phyloP scores from a whole-genome alignment of 2,113 vertebrate species.

The Poeciliopsis prolifica region DNA sequence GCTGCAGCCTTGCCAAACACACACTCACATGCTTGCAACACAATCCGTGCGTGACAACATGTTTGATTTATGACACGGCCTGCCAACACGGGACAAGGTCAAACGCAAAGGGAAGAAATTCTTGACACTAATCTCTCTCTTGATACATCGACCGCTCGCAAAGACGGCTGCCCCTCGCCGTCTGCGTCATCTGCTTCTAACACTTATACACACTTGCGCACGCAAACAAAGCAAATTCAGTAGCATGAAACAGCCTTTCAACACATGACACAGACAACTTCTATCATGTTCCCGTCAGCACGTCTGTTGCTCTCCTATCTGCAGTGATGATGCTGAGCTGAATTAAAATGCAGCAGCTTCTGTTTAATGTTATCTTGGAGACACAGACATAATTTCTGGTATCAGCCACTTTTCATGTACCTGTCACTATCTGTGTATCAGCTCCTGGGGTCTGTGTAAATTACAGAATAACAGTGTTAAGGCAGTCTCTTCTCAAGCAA shows the following conservation, averaged over 20 bases:
- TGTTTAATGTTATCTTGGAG: constrained; percentile 48
- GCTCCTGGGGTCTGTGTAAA: constrained; percentile 39
- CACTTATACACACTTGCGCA: background rate
- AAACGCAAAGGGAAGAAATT: constrained; percentile 49
- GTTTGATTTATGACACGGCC: constrained; percentile 39
- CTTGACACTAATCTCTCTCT: constrained; percentile 56
- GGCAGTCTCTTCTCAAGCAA: constrained; percentile 11
- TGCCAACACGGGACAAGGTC: constrained; percentile 64
- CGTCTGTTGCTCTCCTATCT: constrained; percentile 45
- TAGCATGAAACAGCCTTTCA: constrained; percentile 24
- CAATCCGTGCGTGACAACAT: constrained; percentile 33
- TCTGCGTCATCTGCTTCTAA: constrained; percentile 18
- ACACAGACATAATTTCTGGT: constrained; percentile 34
- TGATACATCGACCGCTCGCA: constrained; percentile 51
- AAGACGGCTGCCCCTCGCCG: constrained; percentile 26
- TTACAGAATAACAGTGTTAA: constrained; percentile 39
- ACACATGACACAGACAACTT: constrained; percentile 38
- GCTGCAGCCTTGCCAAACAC: background rate
- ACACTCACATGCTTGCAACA: background rate
- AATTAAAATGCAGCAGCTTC: constrained; percentile 45
- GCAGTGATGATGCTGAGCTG: constrained; percentile 21
- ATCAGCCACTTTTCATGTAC: constrained; percentile 64
- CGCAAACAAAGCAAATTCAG: constrained; percentile 23
- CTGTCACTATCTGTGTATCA: constrained; percentile 61
- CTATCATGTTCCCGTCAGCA: constrained; percentile 41